These are phyloP conservation scores for Oenanthe oenanthe DNA, from an alignment of 2,113 vertebrate species.

Conservation along the genomic window DNA sequence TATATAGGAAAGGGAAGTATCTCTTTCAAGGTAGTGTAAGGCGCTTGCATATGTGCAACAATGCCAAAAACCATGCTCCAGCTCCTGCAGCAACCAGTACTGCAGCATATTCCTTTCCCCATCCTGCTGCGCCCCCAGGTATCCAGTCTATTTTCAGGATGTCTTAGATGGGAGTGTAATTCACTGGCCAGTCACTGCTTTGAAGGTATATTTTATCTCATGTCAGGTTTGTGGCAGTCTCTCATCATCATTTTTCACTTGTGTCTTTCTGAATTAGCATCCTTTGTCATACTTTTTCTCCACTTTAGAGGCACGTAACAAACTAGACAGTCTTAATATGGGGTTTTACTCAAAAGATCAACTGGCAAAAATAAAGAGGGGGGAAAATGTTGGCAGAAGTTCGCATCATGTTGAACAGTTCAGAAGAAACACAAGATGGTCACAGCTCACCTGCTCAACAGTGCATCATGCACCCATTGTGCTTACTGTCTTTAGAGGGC, in stretches of 20 bases:
- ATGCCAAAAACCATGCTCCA: neutral
- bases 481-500: neutral
- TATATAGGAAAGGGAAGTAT: neutral
- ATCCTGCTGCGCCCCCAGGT: neutral
- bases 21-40: neutral
- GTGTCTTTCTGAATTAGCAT: neutral
- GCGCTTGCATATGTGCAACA: neutral
- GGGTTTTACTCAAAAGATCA: neutral
- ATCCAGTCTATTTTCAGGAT: neutral
- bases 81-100: neutral
- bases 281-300: neutral
- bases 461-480: neutral
- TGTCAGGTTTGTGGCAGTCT: neutral
- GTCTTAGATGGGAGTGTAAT: neutral
- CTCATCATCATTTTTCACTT: neutral
- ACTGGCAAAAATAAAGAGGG: neutral
- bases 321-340: neutral
- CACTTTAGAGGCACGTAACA: neutral
- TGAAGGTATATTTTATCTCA: neutral
- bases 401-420: neutral
- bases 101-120: neutral
- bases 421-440: neutral
- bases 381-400: neutral
- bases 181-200: neutral
- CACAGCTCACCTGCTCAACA: neutral